A percentile compares a stretch with the other conserved stretches of the same genome.
These are phyloP conservation scores for Coelinius sp. DNA, from an alignment of 2,888 invertebrate species.

Conservation along the genomic window DNA sequence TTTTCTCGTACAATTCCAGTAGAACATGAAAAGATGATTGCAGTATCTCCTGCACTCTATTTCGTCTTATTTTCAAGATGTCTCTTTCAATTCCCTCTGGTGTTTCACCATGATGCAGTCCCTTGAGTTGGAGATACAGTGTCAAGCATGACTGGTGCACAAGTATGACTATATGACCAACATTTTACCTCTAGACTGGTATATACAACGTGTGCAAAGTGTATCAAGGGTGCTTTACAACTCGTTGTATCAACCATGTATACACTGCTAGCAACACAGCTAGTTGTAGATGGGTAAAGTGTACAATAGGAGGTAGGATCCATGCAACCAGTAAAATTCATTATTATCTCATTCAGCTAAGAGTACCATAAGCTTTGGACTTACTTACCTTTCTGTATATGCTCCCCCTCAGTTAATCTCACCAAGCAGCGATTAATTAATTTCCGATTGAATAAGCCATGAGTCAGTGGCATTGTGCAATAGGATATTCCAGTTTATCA, in stretches of 20 bases:
- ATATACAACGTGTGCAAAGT: slow-evolving; percentile 20
- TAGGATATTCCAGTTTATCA: not conserved
- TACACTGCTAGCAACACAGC: not conserved
- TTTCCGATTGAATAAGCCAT: slow-evolving; percentile 33
- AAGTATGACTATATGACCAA: slow-evolving; percentile 18
- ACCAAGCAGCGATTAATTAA: slow-evolving; percentile 42
- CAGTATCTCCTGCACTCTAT: slow-evolving; percentile 2
- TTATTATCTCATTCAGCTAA: slow-evolving; percentile 47
- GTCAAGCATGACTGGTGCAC: not conserved
- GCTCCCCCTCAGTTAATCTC: slow-evolving; percentile 39
- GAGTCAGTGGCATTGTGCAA: not conserved
- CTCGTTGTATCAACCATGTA: slow-evolving; percentile 19
- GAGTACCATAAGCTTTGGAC: slow-evolving; percentile 41
- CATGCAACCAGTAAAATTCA: slow-evolving; percentile 43
- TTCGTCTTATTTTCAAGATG: slow-evolving; percentile 57
- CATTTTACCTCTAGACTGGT: slow-evolving; percentile 19
- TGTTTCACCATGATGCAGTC: slow-evolving; percentile 13
- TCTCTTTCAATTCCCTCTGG: slow-evolving; percentile 40
- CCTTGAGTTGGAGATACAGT: slow-evolving; percentile 28
- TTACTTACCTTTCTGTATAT: slow-evolving; percentile 34
- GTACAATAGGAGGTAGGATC: slow-evolving; percentile 5
- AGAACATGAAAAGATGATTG: not conserved
- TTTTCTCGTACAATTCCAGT: not conserved
- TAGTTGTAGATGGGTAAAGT: slow-evolving; percentile 6
- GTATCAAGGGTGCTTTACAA: slow-evolving; percentile 27